A percentile compares a stretch with the other conserved stretches of the same genome.
Evolutionary conservation across 1,140 invertebrate genomes (phyloP).

Genomic region (Popillia japonica): DNA sequence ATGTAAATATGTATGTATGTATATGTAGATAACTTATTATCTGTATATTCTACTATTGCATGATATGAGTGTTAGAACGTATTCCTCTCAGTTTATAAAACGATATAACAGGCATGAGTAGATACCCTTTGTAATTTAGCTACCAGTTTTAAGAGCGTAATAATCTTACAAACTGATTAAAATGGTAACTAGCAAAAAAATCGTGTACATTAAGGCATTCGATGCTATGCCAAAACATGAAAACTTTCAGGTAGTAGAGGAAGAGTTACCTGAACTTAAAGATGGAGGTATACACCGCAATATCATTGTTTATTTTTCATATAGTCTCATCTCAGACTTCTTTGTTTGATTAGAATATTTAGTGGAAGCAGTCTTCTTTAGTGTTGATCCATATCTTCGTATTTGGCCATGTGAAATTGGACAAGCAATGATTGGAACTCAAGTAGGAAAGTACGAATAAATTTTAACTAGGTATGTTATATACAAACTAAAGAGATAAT

Average conservation of each 20-base stretch:
- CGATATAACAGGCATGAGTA: too few relatives aligned
- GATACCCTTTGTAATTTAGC: too few relatives aligned
- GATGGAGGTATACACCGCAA: slow-evolving; percentile 65
- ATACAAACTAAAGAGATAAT: background rate
- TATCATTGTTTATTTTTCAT: background rate
- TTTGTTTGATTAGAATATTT: slow-evolving; percentile 65
- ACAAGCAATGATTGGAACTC: slow-evolving; percentile 68
- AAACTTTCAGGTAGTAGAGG: slow-evolving; percentile 70
- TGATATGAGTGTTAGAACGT: too few relatives aligned
- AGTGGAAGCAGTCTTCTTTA: slow-evolving; percentile 68
- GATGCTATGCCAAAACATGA: slow-evolving; percentile 67
- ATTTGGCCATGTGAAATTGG: slow-evolving; percentile 62
- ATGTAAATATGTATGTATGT: too few relatives aligned
- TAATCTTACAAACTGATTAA: background rate
- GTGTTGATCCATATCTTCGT: slow-evolving; percentile 70
- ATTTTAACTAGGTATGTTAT: background rate
- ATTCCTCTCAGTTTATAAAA: too few relatives aligned
- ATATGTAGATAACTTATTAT: too few relatives aligned
- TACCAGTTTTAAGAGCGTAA: too few relatives aligned
- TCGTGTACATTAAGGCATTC: slow-evolving; percentile 68
- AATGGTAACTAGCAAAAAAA: slow-evolving; percentile 63
- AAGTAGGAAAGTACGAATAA: slow-evolving; percentile 67
- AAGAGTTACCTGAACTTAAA: slow-evolving; percentile 67
- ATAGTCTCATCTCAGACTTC: background rate
- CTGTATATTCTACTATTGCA: too few relatives aligned